Evolutionary conservation across 2,797 vertebrate species (phyloP), one percentile per base, ranked within the genome.

Genomic region (Syngnathus acus): DNA sequence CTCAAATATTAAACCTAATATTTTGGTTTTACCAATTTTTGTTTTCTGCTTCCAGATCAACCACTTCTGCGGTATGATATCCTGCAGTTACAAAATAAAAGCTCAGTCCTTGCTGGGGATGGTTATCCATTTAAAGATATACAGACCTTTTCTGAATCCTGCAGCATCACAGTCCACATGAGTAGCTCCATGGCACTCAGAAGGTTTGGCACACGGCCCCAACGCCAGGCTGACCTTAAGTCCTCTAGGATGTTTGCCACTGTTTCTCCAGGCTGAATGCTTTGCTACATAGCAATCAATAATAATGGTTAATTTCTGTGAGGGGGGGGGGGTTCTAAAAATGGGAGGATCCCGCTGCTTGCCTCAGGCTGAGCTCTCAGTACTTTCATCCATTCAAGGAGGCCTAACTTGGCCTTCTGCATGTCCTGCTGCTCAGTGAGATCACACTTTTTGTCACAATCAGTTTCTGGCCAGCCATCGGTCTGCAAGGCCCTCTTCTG

Each of bases 21-120:
- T 70, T 2, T 48, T 66, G 2, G 38, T 9, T 65, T 38, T 64
- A 92, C 91, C 91, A 37, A 90, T 91, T 66, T 90, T 89, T 68
- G 81, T 89, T 77, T 73, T 90, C 78, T 93, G 92, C 77, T 92
- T 93, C 90, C 90, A 92, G 62, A 87, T 67, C 23, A 93, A 90
- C 92, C 92, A 93, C 80, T 92, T 85, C 65, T 87, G 87, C 0
- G 90, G 91, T 59, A 92, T 87, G 50, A 70, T 82, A 57, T 91
- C 88, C 92, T 93, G 78, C 58, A 74, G 71, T 43, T 71, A 62
- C 11, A 71, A 42, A 76, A 4, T 48, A 16, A 38, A 47, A 45
- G 32, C 26, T 58, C 7, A 37, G 23, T 37, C 14, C 38, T 58
- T 37, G 6, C 13, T 61, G 23, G 32, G 21, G 59, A 40, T 42